Base-by-base conservation (phyloP, 1,140 invertebrate genomes). In the Helicoverpa zea region DNA sequence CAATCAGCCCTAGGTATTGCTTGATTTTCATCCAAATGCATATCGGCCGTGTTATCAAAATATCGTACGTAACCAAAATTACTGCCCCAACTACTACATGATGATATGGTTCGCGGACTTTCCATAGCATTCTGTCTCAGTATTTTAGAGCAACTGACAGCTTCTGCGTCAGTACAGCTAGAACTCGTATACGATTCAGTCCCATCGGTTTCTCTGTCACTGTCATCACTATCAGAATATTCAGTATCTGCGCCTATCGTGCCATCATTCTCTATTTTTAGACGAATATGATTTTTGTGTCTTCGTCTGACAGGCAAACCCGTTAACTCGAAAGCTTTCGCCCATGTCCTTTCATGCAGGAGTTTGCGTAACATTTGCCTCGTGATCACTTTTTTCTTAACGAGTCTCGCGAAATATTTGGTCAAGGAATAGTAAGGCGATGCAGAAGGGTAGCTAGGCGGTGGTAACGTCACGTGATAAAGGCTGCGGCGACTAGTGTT, bases 391-490 rank as follows among this genome's bases (percentile, higher is more conserved):
- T 97, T 97, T 86, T 96, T 96, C 87, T 96, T 96, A 10, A 98
- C 97, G 63, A 98, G 96, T 86, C 96, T 96, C 51, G 96, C 96
- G 88, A 98, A 98, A 87, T 97, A 97, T 86, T 96, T 97, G 23
- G 97, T 97, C 30, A 98, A 95, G 59, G 96, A 96, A 83, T 96
- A 95, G 89, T 97, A 97, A 14, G 97, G 97, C 29, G 96, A 96
- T 68, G 96, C 96, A 61, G 96, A 95, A 63, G 96, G 96, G 93
- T 97, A 97, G 82, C 95, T 96, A 83, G 95, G 94, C 63, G 96
- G 96, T 74, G 96, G 96, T 81, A 96, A 89, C 56, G 96, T 96
- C 77, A 96, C 90, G 80, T 95, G 94, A 92, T 95, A 96, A 79
- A 95, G 90, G 84, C 94, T 94, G 79, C 90, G 88, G 75, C 95